Evolutionary conservation across 2,888 invertebrate genomes (phyloP).

Genomic region (Teinopalpus imperialis): DNA sequence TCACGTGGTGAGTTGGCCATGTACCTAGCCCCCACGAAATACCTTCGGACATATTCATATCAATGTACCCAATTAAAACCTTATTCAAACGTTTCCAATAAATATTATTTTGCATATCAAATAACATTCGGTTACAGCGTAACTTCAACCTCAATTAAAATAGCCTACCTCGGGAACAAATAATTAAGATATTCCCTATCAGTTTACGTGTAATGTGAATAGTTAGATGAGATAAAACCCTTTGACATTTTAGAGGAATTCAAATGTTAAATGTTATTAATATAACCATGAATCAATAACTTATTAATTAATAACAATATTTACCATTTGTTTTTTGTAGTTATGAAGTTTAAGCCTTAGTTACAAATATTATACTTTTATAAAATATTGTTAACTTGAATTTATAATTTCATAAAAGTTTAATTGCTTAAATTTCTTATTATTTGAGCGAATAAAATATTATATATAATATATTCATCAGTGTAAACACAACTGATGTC

Average conservation of each 20-base stretch:
- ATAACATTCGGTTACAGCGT: constrained; percentile 11
- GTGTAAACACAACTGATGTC: too few relatives aligned
- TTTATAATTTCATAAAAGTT: too few relatives aligned
- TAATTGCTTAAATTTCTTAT: too few relatives aligned
- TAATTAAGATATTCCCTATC: constrained; percentile 21
- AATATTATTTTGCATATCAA: constrained; percentile 7
- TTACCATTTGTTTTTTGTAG: too few relatives aligned
- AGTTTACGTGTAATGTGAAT: constrained; percentile 23
- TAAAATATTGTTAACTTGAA: too few relatives aligned
- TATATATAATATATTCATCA: too few relatives aligned
- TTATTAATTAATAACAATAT: too few relatives aligned
- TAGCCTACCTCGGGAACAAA: constrained; percentile 10
- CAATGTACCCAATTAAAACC: constrained; percentile 3
- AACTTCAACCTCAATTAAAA: constrained; percentile 16
- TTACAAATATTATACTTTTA: too few relatives aligned
- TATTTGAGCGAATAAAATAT: too few relatives aligned
- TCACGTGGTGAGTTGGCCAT: constrained; percentile 88
- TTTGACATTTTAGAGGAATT: constrained; percentile 10
- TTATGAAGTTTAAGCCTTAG: too few relatives aligned
- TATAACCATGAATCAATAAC: too few relatives aligned
- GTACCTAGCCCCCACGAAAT: constrained; percentile 37
- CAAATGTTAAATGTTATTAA: constrained; percentile 10
- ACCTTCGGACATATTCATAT: constrained; percentile 6
- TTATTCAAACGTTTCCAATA: not conserved
- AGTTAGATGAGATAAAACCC: constrained; percentile 22